These are phyloP conservation scores for Temnothorax ravouxi DNA, from an alignment of 2,888 invertebrate species.

Conservation along the genomic window DNA sequence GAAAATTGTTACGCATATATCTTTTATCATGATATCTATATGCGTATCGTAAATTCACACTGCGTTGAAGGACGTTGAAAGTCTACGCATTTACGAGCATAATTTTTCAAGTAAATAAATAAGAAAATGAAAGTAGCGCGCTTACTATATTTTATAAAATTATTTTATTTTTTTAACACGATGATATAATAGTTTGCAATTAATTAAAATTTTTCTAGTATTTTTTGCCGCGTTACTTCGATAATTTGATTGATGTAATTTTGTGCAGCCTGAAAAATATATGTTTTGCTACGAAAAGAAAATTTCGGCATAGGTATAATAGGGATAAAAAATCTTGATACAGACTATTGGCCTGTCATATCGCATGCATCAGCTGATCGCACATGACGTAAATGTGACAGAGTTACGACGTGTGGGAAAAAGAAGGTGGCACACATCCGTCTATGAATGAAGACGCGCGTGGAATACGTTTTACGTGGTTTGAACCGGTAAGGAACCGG, in stretches of 20 bases:
- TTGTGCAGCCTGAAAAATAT: background rate
- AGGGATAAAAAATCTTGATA: background rate
- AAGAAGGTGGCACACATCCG: background rate
- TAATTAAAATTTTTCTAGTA: background rate
- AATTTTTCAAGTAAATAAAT: background rate
- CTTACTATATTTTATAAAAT: background rate
- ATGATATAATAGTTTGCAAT: background rate
- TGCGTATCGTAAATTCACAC: conserved; percentile 7
- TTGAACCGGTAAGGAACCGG: conserved; percentile 3
- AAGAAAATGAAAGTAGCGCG: background rate
- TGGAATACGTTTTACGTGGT: background rate
- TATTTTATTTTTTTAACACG: background rate
- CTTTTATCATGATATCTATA: conserved; percentile 21
- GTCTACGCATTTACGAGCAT: background rate
- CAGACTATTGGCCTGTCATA: background rate
- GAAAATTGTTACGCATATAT: background rate
- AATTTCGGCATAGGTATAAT: background rate
- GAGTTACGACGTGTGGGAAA: background rate
- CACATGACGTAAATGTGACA: conserved; percentile 26
- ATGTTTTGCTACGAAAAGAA: background rate
- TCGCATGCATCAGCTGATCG: conserved; percentile 58
- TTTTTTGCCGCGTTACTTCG: background rate
- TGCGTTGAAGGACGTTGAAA: conserved; percentile 5
- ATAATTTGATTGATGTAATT: conserved; percentile 6
- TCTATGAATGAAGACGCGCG: conserved; percentile 69